Conservation (phyloP, 2,888 invertebrate genomes). For the Lordiphosa andalusiaca region DNA sequence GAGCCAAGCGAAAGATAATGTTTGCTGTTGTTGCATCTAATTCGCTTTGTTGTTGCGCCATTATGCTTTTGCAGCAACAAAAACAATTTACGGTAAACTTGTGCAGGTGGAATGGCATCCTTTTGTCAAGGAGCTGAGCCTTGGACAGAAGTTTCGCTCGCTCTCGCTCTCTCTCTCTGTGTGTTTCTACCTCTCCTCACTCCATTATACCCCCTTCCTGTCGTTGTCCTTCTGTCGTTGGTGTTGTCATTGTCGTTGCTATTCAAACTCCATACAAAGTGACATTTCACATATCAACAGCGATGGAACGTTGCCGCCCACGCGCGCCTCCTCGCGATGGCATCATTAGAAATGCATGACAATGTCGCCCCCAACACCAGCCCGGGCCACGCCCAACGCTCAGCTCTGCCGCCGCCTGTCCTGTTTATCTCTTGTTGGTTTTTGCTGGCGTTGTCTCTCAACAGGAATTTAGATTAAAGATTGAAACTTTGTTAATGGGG, state of each 20-base stretch:
- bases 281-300: constrained; percentile 74
- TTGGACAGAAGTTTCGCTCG: constrained; percentile 26
- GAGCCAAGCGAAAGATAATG: constrained; percentile 58
- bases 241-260: constrained; percentile 63
- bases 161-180: too few species aligned
- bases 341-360: constrained; percentile 77
- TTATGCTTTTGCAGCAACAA: constrained; percentile 51
- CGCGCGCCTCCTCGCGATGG: constrained; percentile 32
- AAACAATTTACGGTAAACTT: constrained; percentile 60
- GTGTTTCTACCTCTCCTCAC: not conserved
- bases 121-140: constrained; percentile 65
- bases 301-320: constrained; percentile 2
- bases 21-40: constrained; percentile 56
- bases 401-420: constrained; percentile 11
- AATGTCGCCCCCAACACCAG: constrained; percentile 48
- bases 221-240: constrained; percentile 12
- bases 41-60: constrained; percentile 55
- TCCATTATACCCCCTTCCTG: constrained; percentile 22
- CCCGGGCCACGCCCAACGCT: constrained; percentile 34
- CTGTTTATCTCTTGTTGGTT: constrained; percentile 19
- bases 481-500: constrained; percentile 76
- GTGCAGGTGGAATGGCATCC: constrained; percentile 68
- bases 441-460: constrained; percentile 21
- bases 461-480: constrained; percentile 74
- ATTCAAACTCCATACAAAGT: constrained; percentile 68